Percentiles rank a stretch among this genome's conserved stretches.
Evolutionary conservation across 2,113 vertebrate genomes (phyloP).

Genomic region (Neomonachus schauinslandi): DNA sequence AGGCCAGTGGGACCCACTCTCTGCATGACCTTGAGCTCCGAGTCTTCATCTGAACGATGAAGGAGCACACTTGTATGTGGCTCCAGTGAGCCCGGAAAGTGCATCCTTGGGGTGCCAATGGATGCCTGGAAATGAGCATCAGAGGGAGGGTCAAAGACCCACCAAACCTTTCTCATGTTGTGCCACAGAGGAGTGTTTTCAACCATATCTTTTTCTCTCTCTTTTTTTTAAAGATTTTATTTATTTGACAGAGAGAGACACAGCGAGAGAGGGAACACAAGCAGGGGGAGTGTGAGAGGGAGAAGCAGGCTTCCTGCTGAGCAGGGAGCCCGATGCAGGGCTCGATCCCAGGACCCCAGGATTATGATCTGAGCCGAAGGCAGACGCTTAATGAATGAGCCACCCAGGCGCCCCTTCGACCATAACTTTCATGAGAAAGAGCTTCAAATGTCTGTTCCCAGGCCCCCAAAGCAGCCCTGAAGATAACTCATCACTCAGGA

Average conservation of each 20-base stretch:
- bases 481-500: not conserved
- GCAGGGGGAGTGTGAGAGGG: too few relatives aligned
- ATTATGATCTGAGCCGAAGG: too few relatives aligned
- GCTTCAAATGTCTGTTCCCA: not conserved
- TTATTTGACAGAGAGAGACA: too few relatives aligned
- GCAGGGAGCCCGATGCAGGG: too few relatives aligned
- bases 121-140: not conserved
- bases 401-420: not conserved
- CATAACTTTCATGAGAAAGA: not conserved
- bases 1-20: not conserved
- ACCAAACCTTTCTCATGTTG: not conserved
- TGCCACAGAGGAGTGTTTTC: not conserved
- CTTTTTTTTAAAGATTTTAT: too few relatives aligned
- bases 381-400: too few relatives aligned
- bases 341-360: too few relatives aligned
- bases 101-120: not conserved
- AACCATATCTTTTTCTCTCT: not conserved
- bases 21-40: not conserved
- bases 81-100: not conserved
- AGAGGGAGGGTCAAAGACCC: not conserved
- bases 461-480: not conserved
- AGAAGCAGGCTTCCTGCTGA: too few relatives aligned
- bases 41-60: not conserved
- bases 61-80: too few relatives aligned
- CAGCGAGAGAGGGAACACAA: too few relatives aligned